Conservation (phyloP, 1,140 invertebrate genomes). For the Dendrolimus punctatus region DNA sequence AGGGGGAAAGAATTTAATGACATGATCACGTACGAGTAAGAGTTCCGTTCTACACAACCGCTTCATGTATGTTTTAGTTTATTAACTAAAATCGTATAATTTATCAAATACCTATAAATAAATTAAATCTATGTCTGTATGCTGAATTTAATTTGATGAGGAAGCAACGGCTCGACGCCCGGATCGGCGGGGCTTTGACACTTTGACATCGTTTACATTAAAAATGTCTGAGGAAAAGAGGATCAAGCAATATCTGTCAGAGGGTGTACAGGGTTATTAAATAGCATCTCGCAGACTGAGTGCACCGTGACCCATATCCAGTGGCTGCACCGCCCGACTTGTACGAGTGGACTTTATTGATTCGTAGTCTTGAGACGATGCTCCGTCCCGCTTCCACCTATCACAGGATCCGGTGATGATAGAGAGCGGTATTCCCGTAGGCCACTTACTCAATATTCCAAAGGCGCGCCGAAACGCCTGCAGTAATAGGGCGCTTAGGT, state of each 20-base stretch:
- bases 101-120: too few species aligned
- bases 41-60: too few species aligned
- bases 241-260: conserved; percentile 52
- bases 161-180: neutral
- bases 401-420: conserved; percentile 7
- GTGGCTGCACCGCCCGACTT: conserved; percentile 55
- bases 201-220: too few species aligned
- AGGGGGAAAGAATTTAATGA: too few species aligned
- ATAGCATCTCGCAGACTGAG: conserved; percentile 47
- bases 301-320: conserved; percentile 64
- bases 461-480: conserved; percentile 42
- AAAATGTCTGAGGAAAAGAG: conserved; percentile 12
- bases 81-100: too few species aligned
- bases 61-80: too few species aligned
- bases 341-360: conserved; percentile 69
- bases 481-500: conserved; percentile 47
- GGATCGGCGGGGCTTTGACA: conserved; percentile 10
- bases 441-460: conserved; percentile 65
- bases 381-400: conserved; percentile 42
- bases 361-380: conserved; percentile 66
- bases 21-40: too few species aligned
- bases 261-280: conserved; percentile 50
- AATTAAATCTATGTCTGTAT: too few species aligned
- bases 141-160: neutral
- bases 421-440: conserved; percentile 26